Evolutionary conservation across 2,797 vertebrate species (phyloP).

Genomic region (Danionella dracula): DNA sequence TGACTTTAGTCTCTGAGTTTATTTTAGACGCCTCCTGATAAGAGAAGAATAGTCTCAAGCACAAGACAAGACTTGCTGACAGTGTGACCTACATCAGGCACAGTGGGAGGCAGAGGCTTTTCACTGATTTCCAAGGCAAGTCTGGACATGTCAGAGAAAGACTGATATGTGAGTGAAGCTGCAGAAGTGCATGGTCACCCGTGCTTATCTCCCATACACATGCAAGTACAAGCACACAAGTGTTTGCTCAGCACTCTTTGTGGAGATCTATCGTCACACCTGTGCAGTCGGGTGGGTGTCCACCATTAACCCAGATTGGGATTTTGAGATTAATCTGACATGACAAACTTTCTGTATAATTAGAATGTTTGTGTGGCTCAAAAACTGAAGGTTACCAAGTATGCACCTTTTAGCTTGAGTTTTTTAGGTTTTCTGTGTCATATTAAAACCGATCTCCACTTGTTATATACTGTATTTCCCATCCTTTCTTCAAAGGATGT

Average conservation of each 20-base stretch:
- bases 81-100: background rate
- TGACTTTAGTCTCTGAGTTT: conserved; percentile 8
- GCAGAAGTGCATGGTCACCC: conserved; percentile 12
- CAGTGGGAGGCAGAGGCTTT: background rate
- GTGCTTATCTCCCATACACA: conserved; percentile 6
- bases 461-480: too few relatives aligned
- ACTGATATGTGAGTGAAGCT: background rate
- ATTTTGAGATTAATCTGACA: background rate
- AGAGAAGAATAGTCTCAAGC: conserved; percentile 9
- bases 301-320: background rate
- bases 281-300: background rate
- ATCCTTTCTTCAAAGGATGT: too few relatives aligned
- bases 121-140: conserved; percentile 25
- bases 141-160: conserved; percentile 25
- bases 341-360: background rate
- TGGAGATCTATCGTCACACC: too few relatives aligned
- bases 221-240: background rate
- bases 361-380: background rate
- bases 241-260: background rate
- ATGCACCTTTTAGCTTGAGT: too few relatives aligned
- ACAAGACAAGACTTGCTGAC: conserved; percentile 3
- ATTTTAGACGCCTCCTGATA: conserved; percentile 19
- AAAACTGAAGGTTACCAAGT: too few relatives aligned
- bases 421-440: too few relatives aligned
- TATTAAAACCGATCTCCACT: too few relatives aligned